Base-by-base conservation (phyloP, 2,113 vertebrate species). In the Tylochromis polylepis region DNA sequence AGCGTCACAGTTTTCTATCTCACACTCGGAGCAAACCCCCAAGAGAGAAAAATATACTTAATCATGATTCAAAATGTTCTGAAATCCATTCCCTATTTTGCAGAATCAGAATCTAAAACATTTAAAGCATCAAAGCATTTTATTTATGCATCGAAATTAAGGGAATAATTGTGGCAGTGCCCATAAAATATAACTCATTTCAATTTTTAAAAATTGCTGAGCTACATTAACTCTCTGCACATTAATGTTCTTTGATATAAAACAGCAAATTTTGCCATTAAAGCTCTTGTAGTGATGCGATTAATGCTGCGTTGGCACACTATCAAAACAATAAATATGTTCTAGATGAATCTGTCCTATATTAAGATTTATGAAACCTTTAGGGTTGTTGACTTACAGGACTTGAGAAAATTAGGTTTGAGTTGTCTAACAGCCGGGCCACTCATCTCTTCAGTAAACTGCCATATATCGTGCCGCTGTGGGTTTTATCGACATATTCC, bases 401-500 rank as follows among this genome's bases (percentile, higher is more conserved):
- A 62, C 90, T 92, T 89, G 93, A 93, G 92, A 93, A 95, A 96
- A 95, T 96, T 89, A 92, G 95, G 93, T 96, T 94, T 92, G 88
- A 88, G 94, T 94, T 95, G 94, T 96, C 92, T 93, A 95, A 95
- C 92, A 95, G 94, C 88, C 89, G 85, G 91, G 88, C 89, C 93
- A 93, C 94, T 96, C 93, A 92, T 95, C 94, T 95, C 92, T 92
- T 95, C 93, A 92, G 95, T 94, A 94, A 95, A 95, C 94, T 93
- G 89, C 93, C 86, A 87, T 96, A 95, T 93, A 96, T 96, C 92
- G 91, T 89, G 83, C 87, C 77, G 89, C 85, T 38, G 85, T 79
- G 82, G 92, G 90, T 93, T 96, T 96, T 96, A 97, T 96, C 88
- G 95, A 95, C 96, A 94, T 93, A 95, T 96, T 95, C 95, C 95